These are phyloP conservation scores for Isotomurus palustris DNA, from an alignment of 2,888 invertebrate genomes.

Conservation along the genomic window DNA sequence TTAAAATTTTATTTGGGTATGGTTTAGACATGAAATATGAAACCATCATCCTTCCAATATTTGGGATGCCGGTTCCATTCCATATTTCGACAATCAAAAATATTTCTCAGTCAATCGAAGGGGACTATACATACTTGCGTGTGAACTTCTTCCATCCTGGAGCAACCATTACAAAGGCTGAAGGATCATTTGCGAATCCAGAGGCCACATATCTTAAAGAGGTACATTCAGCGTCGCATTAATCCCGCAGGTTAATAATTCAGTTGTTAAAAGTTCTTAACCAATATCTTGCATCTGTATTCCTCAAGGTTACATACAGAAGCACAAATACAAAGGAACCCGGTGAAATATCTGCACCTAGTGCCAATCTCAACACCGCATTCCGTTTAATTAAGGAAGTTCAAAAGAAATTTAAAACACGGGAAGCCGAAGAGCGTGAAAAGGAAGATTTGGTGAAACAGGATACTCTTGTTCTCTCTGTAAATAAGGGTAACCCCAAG, in stretches of 20 bases:
- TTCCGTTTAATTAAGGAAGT: slow-evolving; percentile 98
- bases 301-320: slow-evolving; percentile 73
- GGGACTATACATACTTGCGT: slow-evolving; percentile 94
- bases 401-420: slow-evolving; percentile 95
- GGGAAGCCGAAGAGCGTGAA: slow-evolving; percentile 97
- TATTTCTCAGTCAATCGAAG: slow-evolving; percentile 96
- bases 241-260: background rate
- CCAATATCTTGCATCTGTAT: slow-evolving; percentile 11
- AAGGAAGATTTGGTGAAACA: slow-evolving; percentile 99
- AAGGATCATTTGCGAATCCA: slow-evolving; percentile 86
- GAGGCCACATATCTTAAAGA: slow-evolving; percentile 98
- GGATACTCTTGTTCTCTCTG: slow-evolving; percentile 87
- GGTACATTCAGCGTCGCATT: slow-evolving; percentile 12
- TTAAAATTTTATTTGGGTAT: too few species aligned
- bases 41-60: slow-evolving; percentile 95
- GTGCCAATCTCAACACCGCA: slow-evolving; percentile 91
- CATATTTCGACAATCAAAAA: slow-evolving; percentile 99
- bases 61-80: slow-evolving; percentile 93
- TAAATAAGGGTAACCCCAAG: slow-evolving; percentile 96
- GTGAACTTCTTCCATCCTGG: slow-evolving; percentile 99
- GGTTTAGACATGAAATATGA: slow-evolving; percentile 93
- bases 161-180: slow-evolving; percentile 88
- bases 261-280: background rate
- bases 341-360: slow-evolving; percentile 88
- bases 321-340: slow-evolving; percentile 97